Evolutionary conservation across 2,888 invertebrate genomes (phyloP).

Genomic region (Neoascia interrupta): DNA sequence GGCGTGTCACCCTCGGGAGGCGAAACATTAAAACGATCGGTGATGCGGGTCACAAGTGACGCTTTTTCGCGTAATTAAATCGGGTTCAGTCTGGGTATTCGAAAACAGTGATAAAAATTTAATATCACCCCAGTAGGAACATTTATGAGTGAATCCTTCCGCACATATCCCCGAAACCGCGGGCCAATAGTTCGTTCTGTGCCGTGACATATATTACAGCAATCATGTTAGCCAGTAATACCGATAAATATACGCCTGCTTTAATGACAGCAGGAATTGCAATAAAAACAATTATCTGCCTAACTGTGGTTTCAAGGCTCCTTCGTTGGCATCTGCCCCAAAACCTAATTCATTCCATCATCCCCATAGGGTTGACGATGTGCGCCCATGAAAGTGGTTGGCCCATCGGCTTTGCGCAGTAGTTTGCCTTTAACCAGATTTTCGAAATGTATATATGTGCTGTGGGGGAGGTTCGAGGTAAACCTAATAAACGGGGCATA

Average conservation of each 20-base stretch:
- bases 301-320: slow-evolving; percentile 41
- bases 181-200: background rate
- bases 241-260: slow-evolving; percentile 45
- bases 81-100: slow-evolving; percentile 9
- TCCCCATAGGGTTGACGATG: background rate
- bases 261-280: slow-evolving; percentile 46
- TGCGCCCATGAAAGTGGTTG: slow-evolving; percentile 3
- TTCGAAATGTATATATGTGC: slow-evolving; percentile 25
- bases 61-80: slow-evolving; percentile 42
- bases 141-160: slow-evolving; percentile 40
- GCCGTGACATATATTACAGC: slow-evolving; percentile 50
- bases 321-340: slow-evolving; percentile 36
- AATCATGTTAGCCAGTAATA: slow-evolving; percentile 27
- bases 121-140: slow-evolving; percentile 28
- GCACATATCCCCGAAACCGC: background rate
- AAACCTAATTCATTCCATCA: slow-evolving; percentile 24
- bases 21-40: slow-evolving; percentile 45
- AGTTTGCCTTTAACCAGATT: slow-evolving; percentile 38
- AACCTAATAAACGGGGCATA: slow-evolving; percentile 27
- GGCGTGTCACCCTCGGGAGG: slow-evolving; percentile 7
- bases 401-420: background rate
- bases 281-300: slow-evolving; percentile 59
- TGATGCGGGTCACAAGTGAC: too few relatives aligned
- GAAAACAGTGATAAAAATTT: slow-evolving; percentile 38
- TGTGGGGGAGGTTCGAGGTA: slow-evolving; percentile 1